These are phyloP conservation scores for Campylomormyrus tamandua DNA, from an alignment of 2,113 vertebrate species.

Conservation along the genomic window DNA sequence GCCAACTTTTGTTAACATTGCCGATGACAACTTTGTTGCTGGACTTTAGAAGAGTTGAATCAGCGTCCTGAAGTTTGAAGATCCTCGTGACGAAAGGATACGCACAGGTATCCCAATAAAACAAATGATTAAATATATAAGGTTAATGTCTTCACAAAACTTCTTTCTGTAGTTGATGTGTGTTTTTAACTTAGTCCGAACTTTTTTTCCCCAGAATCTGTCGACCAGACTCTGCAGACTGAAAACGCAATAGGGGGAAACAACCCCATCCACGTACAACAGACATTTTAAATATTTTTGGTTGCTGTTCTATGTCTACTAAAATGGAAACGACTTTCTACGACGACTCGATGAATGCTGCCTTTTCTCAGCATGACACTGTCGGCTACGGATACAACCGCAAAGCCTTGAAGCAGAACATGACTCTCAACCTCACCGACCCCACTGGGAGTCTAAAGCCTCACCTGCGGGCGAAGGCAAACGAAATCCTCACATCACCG, in stretches of 20 bases:
- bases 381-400: constrained; percentile 77
- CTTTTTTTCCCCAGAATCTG: not conserved
- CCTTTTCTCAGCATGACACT: constrained; percentile 73
- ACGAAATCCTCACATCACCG: constrained; percentile 84
- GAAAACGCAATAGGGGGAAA: not conserved
- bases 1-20: not conserved
- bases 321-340: constrained; percentile 99
- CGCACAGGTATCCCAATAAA: not conserved
- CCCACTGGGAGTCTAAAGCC: constrained; percentile 82
- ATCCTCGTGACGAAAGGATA: not conserved
- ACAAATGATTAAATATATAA: not conserved
- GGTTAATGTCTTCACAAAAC: not conserved
- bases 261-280: constrained; percentile 18
- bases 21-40: not conserved
- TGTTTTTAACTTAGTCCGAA: constrained; percentile 9
- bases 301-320: constrained; percentile 86
- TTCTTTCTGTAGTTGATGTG: not conserved
- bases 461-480: constrained; percentile 79
- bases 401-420: constrained; percentile 82
- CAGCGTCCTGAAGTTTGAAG: not conserved
- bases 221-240: constrained; percentile 33
- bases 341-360: constrained; percentile 81
- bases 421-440: constrained; percentile 90
- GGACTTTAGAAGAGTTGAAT: not conserved
- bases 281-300: constrained; percentile 42